phyloP scores from a whole-genome alignment of 2,113 vertebrate species.

The Tragelaphus strepsiceros region DNA sequence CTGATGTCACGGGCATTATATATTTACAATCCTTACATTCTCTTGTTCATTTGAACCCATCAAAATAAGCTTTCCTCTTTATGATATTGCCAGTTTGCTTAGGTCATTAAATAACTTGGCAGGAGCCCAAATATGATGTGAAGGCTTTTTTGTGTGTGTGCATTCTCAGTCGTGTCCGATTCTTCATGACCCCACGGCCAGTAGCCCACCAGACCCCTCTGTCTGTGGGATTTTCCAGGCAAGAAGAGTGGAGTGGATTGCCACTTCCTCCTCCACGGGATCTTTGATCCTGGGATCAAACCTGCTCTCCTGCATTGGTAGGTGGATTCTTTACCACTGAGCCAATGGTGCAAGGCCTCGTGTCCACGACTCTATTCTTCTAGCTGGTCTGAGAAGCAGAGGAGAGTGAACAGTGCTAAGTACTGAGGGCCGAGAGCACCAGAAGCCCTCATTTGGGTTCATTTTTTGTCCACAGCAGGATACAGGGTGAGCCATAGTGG shows the following conservation, averaged over 20 bases:
- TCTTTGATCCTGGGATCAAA: rapidly evolving
- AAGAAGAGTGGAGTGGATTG: background rate
- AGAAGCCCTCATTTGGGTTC: background rate
- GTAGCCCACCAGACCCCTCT: background rate
- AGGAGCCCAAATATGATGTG: background rate
- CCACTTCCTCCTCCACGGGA: background rate
- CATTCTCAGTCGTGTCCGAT: background rate
- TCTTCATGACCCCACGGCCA: background rate
- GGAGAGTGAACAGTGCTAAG: background rate
- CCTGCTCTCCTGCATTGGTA: background rate
- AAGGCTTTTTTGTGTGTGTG: background rate
- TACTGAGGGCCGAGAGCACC: background rate
- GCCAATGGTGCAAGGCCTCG: background rate
- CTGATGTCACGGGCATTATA: background rate
- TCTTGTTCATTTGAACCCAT: background rate
- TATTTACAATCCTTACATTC: background rate
- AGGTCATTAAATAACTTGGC: background rate
- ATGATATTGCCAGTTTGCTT: background rate
- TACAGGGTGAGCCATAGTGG: background rate
- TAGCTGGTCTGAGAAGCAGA: background rate
- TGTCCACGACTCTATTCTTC: background rate
- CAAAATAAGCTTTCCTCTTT: background rate
- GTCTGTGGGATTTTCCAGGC: background rate
- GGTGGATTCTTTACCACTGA: background rate
- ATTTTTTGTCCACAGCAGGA: background rate